These are phyloP conservation scores for Clarias pachynema DNA, from an alignment of 2,797 vertebrate species.

Conservation along the genomic window DNA sequence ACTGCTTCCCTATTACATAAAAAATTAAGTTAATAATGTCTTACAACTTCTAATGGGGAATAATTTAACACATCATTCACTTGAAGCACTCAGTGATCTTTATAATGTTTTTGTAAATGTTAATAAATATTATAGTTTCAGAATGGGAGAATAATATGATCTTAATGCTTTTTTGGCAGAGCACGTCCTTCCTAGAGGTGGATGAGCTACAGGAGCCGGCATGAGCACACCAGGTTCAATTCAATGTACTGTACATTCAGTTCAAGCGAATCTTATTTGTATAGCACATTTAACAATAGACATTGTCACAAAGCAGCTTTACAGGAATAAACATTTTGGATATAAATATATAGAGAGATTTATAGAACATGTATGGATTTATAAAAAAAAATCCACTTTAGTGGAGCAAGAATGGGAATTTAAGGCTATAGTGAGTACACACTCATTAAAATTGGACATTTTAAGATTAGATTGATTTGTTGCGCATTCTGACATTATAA, in stretches of 20 bases:
- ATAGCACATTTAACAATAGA: no score
- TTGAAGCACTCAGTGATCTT: background rate
- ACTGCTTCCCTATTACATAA: conserved; percentile 4
- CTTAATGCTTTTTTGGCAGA: background rate
- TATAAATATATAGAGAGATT: no score
- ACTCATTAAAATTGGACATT: background rate
- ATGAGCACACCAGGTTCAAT: background rate
- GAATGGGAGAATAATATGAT: background rate
- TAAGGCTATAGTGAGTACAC: background rate
- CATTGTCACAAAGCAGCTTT: no score
- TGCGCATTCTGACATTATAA: background rate
- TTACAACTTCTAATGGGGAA: conserved; percentile 40
- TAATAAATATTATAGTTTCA: background rate
- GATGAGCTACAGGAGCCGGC: background rate
- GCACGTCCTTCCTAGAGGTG: background rate
- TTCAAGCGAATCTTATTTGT: no score
- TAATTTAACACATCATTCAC: conserved; percentile 65
- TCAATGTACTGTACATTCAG: no score
- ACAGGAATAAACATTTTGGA: no score
- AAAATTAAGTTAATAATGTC: conserved; percentile 8
- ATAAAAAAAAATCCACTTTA: no score
- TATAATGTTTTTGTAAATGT: conserved; percentile 8
- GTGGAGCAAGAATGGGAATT: background rate
- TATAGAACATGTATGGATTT: no score
- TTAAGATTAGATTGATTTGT: background rate